Evolutionary conservation across 2,797 vertebrate genomes (phyloP), one percentile per base, ranked within the genome.

Genomic region (Furcifer pardalis): DNA sequence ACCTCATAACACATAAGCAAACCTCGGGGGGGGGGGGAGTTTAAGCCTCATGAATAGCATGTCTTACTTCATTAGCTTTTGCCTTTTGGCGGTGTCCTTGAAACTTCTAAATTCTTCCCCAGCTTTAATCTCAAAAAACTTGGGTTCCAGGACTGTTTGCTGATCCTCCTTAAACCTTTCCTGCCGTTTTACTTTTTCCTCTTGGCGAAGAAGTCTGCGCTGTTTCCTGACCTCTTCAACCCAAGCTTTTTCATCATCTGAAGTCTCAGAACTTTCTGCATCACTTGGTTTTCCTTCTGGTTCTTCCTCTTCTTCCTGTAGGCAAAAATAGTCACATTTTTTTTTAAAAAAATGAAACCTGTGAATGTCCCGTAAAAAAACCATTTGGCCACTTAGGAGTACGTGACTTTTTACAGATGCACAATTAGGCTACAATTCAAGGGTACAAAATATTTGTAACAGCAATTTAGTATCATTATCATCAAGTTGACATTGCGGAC

Each of bases 41-140:
- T 79, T 10, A 7, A 2, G 65, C 75, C 25, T 68, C 37, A 23
- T 4, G 71, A 71, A 77, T 89, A 2, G 6, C 40, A 74, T 87
- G 83, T 95, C 98, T 93, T 96, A 99, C 99, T 97, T 99, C 94
- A 98, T 97, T 89, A 99, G 95, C 91, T 96, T 98, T 92, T 98
- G 97, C 92, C 98, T 98, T 93, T 91, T 96, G 87, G 96, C 95
- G 49, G 98, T 95, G 81, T 98, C 98, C 80, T 94, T 96, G 93
- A 99, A 99, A 93, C 98, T 99, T 91, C 96, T 95, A 96, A 99
- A 99, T 93, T 99, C 98, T 90, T 98, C 98, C 66, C 99, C 98
- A 0, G 97, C 95, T 97, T 98, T 99, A 95, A 99, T 97, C 96
- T 99, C 98, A 90, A 97, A 99, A 94, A 99, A 99, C 91, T 97